Evolutionary conservation across 1,140 invertebrate genomes (phyloP).

Genomic region (Temnothorax nylanderi): DNA sequence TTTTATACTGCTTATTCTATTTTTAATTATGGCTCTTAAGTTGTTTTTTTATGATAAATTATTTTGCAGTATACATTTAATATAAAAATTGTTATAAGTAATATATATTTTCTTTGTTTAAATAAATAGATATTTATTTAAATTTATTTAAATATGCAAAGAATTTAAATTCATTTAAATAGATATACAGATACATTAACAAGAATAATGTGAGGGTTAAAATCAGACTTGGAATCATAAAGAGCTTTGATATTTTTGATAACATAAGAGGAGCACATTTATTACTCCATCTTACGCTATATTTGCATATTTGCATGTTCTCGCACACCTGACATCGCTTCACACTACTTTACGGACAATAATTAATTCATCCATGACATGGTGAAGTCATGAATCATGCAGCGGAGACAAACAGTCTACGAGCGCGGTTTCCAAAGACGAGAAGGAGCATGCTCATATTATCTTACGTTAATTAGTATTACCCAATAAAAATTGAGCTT

Average conservation of each 20-base stretch:
- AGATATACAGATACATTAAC: neutral
- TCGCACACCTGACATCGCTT: neutral
- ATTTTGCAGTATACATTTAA: neutral
- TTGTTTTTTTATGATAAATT: neutral
- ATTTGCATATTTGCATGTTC: constrained; percentile 11
- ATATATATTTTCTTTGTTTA: neutral
- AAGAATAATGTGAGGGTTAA: neutral
- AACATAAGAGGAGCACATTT: neutral
- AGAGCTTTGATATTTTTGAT: neutral
- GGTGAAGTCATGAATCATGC: constrained; percentile 22
- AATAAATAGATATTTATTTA: neutral
- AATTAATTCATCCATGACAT: constrained; percentile 27
- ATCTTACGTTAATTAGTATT: constrained; percentile 12
- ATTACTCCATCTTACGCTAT: neutral
- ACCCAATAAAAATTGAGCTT: neutral
- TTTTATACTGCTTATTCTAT: constrained; percentile 4
- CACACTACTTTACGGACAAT: constrained; percentile 9
- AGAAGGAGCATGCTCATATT: neutral
- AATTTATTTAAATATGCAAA: neutral
- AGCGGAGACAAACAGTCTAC: constrained; percentile 22
- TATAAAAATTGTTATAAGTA: neutral
- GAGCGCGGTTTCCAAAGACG: neutral
- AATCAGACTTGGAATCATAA: neutral
- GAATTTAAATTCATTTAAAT: neutral
- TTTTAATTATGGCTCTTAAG: neutral